phyloP scores from a whole-genome alignment of 2,888 invertebrate genomes.

The Leptopilina drosophilae region DNA sequence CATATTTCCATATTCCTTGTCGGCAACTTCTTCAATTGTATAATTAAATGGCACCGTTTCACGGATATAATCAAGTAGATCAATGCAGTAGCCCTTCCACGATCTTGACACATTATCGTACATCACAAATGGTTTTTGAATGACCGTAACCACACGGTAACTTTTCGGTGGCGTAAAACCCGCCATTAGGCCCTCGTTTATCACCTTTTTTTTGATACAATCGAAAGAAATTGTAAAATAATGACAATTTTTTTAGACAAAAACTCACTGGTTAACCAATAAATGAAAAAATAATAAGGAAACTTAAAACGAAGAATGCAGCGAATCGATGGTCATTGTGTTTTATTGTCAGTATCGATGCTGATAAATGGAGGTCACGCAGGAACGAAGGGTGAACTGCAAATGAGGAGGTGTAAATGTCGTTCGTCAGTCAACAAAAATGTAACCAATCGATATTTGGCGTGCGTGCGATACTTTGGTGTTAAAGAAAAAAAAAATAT shows the following conservation, averaged over 20 bases:
- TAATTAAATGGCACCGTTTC: slow-evolving; percentile 93
- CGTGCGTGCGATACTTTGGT: slow-evolving; percentile 10
- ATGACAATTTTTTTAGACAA: background rate
- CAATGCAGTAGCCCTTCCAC: slow-evolving; percentile 93
- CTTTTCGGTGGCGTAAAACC: slow-evolving; percentile 89
- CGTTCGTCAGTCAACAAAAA: slow-evolving; percentile 25
- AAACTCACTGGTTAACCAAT: background rate
- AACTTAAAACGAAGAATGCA: slow-evolving; percentile 5
- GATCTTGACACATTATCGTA: slow-evolving; percentile 79
- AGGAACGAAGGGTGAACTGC: slow-evolving; percentile 38
- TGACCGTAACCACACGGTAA: slow-evolving; percentile 91
- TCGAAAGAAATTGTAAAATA: background rate
- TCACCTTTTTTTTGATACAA: slow-evolving; percentile 53
- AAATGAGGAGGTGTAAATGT: slow-evolving; percentile 39
- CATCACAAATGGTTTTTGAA: slow-evolving; percentile 92
- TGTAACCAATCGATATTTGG: slow-evolving; percentile 18
- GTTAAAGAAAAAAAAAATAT: slow-evolving; percentile 7
- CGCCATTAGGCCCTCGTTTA: slow-evolving; percentile 77
- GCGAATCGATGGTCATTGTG: slow-evolving; percentile 22
- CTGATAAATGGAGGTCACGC: slow-evolving; percentile 37
- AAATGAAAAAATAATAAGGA: background rate
- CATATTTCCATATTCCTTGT: slow-evolving; percentile 93
- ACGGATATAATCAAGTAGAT: slow-evolving; percentile 92
- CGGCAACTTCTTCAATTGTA: slow-evolving; percentile 88
- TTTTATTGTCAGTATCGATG: slow-evolving; percentile 21